Evolutionary conservation across 2,797 vertebrate genomes (phyloP).

Genomic region (Psittacula derbiana): DNA sequence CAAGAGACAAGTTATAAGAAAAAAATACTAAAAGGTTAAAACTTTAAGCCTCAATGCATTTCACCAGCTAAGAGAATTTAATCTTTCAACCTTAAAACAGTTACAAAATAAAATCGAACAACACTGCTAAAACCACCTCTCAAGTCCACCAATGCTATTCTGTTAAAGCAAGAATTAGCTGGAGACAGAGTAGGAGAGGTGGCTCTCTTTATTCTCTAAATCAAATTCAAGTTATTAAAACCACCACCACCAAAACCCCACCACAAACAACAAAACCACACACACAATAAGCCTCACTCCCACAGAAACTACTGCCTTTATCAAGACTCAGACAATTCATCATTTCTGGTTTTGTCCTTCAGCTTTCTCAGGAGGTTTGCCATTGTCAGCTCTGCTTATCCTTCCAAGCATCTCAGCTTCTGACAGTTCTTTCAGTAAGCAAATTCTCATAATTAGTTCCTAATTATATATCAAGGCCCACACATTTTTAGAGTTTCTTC

Average conservation of each 20-base stretch:
- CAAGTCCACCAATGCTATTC: background rate
- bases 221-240: background rate
- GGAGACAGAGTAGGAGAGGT: background rate
- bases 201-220: background rate
- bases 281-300: background rate
- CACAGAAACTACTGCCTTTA: background rate
- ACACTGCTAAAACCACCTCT: background rate
- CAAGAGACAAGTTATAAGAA: background rate
- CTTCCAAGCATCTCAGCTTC: conserved; percentile 4
- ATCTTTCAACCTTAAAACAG: background rate
- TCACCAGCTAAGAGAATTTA: background rate
- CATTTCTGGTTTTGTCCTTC: background rate
- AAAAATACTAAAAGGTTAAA: background rate
- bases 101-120: background rate
- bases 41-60: background rate
- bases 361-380: background rate
- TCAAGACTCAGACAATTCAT: background rate
- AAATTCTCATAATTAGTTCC: conserved; percentile 39
- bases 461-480: conserved; percentile 18
- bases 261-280: background rate
- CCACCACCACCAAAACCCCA: background rate
- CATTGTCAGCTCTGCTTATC: conserved; percentile 15
- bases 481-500: conserved; percentile 2
- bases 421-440: background rate
- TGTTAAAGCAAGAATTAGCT: background rate